Evolutionary conservation across 2,113 vertebrate species (phyloP), one percentile per base, ranked within the genome.

Genomic region (Indicator indicator): DNA sequence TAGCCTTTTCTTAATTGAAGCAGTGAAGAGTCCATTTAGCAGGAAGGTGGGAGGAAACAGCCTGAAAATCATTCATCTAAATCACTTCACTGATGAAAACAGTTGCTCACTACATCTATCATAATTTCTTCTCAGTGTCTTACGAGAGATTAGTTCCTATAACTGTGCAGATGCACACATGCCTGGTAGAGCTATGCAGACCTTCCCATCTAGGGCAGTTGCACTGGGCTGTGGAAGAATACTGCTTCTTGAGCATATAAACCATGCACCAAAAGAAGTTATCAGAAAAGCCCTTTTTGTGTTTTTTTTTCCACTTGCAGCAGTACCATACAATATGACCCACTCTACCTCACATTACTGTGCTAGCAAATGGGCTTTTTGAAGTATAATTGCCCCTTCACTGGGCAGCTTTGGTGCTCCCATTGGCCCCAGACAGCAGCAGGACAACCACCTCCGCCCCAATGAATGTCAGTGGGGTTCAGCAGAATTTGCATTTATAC

Each of bases 1-100:
- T 48, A 13, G 69, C 79, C 75, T 77, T 58, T 48, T 62, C 90
- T 84, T 95, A 95, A 94, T 91, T 94, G 89, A 88, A 83, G 62
- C 65, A 71, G 65, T 72, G 91, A 95, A 81, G 88, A 96, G 88
- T 80, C 86, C 90, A 95, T 96, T 96, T 95, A 96, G 86, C 80
- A 93, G 92, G 73, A 86, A 90, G 86, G 90, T 78, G 62, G 93
- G 85, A 94, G 76, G 88, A 95, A 96, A 86, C 65, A 46, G 88
- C 58, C 91, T 93, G 85, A 86, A 91, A 79, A 88, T 77, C 65
- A 68, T 92, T 95, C 91, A 88, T 94, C 91, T 95, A 89, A 94
- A 96, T 93, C 89, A 89, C 32, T 93, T 68, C 65, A 68, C 52
- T 3, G 33, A 92, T 92, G 94, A 94, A 88, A 94, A 88, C 69